phyloP scores from a whole-genome alignment of 2,113 vertebrate genomes.

The Syrrhaptes paradoxus region DNA sequence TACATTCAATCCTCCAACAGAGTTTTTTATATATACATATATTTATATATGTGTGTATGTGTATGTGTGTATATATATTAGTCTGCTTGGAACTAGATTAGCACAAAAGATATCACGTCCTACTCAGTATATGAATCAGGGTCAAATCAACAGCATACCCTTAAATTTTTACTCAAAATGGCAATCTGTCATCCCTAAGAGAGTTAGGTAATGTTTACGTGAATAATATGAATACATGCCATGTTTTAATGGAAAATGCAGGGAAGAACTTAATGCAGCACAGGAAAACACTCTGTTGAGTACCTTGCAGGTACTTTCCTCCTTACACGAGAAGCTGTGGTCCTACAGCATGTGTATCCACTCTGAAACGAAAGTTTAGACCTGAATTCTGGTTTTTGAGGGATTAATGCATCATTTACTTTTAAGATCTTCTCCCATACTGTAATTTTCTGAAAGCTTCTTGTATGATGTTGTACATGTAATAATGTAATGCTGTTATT shows the following conservation, averaged over 20 bases:
- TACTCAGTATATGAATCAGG: slow-evolving; percentile 39
- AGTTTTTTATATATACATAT: background rate
- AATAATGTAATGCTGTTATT: background rate
- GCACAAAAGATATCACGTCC: slow-evolving; percentile 29
- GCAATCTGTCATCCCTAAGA: slow-evolving; percentile 24
- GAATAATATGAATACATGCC: background rate
- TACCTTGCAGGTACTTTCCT: background rate
- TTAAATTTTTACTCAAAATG: slow-evolving; percentile 55
- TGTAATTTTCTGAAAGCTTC: background rate
- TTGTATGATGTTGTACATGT: background rate
- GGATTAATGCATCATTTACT: background rate
- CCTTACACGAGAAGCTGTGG: background rate
- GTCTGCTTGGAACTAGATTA: slow-evolving; percentile 27
- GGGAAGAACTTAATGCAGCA: background rate
- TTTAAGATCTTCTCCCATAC: background rate
- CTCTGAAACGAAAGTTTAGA: background rate
- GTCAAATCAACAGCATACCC: slow-evolving; percentile 32
- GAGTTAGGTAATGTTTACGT: background rate
- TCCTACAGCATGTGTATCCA: background rate
- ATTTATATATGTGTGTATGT: background rate
- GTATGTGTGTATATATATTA: background rate
- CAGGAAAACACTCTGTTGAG: background rate
- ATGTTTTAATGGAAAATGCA: background rate
- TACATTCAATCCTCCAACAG: background rate
- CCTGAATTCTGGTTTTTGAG: background rate